Percentiles rank a stretch among this genome's conserved stretches.
Evolutionary conservation across 2,888 invertebrate species (phyloP).

Genomic region (Hymenopus coronatus): DNA sequence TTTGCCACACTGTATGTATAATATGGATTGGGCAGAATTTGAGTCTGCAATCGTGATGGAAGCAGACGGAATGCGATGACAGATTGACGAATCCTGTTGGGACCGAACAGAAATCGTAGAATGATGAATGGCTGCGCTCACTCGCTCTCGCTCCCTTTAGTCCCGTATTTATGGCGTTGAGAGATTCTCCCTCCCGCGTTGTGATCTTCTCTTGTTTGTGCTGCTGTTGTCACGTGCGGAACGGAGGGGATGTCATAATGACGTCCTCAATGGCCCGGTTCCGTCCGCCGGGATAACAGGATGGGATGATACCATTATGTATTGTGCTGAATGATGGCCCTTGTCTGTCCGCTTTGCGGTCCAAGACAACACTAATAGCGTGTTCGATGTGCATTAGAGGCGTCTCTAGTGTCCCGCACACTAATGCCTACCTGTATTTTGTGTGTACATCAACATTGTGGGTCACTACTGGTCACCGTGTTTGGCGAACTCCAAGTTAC

Average conservation of each 20-base stretch:
- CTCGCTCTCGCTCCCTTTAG: neutral
- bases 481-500: too few species aligned
- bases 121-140: neutral
- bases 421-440: neutral
- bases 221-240: conserved; percentile 13
- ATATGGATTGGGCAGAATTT: neutral
- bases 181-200: conserved; percentile 1
- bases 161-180: conserved; percentile 7
- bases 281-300: conserved; percentile 14
- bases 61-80: neutral
- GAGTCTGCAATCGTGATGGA: neutral
- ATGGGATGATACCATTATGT: conserved; percentile 15
- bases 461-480: neutral
- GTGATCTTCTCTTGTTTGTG: conserved; percentile 15
- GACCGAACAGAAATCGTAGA: neutral
- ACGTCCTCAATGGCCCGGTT: conserved; percentile 19
- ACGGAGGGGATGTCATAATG: conserved; percentile 9
- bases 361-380: neutral
- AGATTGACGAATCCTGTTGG: neutral
- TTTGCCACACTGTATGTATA: too few species aligned
- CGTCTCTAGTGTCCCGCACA: neutral
- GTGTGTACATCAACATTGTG: neutral
- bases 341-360: conserved; percentile 1
- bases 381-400: neutral
- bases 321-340: neutral